A percentile compares a stretch with the other conserved stretches of the same genome.
Conservation (phyloP, 2,797 vertebrate species). For the Oreortyx pictus region DNA sequence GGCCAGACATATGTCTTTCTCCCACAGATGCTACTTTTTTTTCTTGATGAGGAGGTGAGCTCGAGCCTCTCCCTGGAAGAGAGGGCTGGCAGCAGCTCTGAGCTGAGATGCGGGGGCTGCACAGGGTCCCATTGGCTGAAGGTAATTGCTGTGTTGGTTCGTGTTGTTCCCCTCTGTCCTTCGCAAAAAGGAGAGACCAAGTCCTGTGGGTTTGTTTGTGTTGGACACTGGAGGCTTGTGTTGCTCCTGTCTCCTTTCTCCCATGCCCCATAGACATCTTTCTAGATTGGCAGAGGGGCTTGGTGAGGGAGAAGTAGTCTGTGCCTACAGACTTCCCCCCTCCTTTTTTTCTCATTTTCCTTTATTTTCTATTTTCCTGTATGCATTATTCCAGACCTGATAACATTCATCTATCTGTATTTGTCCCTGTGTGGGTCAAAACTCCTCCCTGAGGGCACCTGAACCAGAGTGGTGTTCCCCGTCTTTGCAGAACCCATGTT, state of each 20-base stretch:
- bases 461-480: background rate
- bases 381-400: background rate
- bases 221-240: background rate
- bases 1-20: slow-evolving; percentile 71
- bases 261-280: background rate
- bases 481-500: background rate
- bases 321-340: background rate
- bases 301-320: background rate
- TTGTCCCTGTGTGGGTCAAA: background rate
- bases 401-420: background rate
- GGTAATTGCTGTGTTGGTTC: background rate
- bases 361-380: background rate
- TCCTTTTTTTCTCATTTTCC: background rate
- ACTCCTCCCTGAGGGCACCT: background rate
- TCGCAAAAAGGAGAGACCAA: background rate
- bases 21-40: slow-evolving; percentile 66
- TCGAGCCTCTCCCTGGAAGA: slow-evolving; percentile 32
- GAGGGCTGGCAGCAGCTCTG: slow-evolving; percentile 26
- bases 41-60: slow-evolving; percentile 51
- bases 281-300: background rate
- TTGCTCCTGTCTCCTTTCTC: background rate
- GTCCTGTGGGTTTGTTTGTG: background rate
- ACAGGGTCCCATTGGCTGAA: background rate
- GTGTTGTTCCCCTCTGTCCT: background rate
- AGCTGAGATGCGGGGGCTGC: slow-evolving; percentile 20